These are phyloP conservation scores for Allobates femoralis DNA, from an alignment of 2,797 vertebrate species.

Conservation along the genomic window DNA sequence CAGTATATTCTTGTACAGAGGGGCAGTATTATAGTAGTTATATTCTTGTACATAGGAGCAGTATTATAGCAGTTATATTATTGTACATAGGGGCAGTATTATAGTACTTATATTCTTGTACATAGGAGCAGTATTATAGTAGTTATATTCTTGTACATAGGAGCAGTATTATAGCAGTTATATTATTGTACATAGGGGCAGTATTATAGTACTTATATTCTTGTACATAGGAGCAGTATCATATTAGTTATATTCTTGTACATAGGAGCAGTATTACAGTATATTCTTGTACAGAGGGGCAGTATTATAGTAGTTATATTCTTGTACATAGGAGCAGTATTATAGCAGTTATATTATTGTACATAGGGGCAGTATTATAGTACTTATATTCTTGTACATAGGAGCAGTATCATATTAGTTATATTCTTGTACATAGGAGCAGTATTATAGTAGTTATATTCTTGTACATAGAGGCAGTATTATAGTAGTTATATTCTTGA, in stretches of 20 bases:
- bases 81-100: too few relatives aligned
- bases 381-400: not conserved
- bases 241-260: constrained; percentile 2
- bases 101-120: too few relatives aligned
- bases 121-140: not conserved
- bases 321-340: not conserved
- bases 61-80: not conserved
- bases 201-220: constrained; percentile 1
- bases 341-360: constrained; percentile 8
- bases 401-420: not conserved
- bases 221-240: not conserved
- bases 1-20: not conserved
- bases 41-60: not conserved
- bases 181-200: not conserved
- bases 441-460: not conserved
- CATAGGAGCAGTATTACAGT: not conserved
- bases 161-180: not conserved
- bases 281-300: not conserved
- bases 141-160: not conserved
- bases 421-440: not conserved
- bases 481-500: constrained; percentile 1
- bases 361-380: not conserved
- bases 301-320: constrained; percentile 1
- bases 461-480: too few relatives aligned
- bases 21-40: not conserved